A percentile compares a stretch with the other conserved stretches of the same genome.
Evolutionary conservation across 2,113 vertebrate species (phyloP).

Genomic region (Hypanus sabinus): DNA sequence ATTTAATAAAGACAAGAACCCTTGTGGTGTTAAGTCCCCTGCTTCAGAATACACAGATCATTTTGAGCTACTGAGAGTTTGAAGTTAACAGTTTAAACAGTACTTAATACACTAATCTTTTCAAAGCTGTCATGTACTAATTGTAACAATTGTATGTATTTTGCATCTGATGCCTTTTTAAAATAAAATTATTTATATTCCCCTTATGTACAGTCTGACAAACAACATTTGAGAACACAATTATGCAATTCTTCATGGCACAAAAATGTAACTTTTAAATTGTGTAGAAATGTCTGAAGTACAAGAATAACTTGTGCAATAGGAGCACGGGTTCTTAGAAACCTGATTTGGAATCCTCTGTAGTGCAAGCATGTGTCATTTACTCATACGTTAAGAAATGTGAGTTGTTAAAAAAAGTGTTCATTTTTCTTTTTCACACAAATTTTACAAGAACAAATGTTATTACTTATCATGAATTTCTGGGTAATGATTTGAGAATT

Average conservation of each 20-base stretch:
- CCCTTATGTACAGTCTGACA: background rate
- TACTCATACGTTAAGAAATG: too few species aligned
- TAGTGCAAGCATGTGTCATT: too few species aligned
- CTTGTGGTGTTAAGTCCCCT: background rate
- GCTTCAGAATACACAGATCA: background rate
- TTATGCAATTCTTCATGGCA: background rate
- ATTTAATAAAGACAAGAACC: slow-evolving; percentile 47
- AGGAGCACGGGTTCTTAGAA: too few species aligned
- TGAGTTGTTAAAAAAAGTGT: too few species aligned
- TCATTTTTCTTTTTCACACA: too few species aligned
- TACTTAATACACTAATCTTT: slow-evolving; percentile 42
- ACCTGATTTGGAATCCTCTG: too few species aligned
- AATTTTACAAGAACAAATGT: too few species aligned
- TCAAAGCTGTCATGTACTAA: slow-evolving; percentile 4
- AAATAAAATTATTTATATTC: background rate
- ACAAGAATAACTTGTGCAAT: too few species aligned
- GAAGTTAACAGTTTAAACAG: slow-evolving; percentile 37
- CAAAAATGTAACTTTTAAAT: background rate
- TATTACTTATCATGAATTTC: too few species aligned
- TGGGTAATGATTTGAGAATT: too few species aligned
- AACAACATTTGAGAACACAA: background rate
- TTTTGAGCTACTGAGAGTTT: slow-evolving; percentile 40
- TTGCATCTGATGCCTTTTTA: background rate
- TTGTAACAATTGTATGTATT: background rate
- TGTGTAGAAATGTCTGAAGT: background rate